Conservation (phyloP, 2,888 invertebrate genomes). For the Phaedon cochleariae region DNA sequence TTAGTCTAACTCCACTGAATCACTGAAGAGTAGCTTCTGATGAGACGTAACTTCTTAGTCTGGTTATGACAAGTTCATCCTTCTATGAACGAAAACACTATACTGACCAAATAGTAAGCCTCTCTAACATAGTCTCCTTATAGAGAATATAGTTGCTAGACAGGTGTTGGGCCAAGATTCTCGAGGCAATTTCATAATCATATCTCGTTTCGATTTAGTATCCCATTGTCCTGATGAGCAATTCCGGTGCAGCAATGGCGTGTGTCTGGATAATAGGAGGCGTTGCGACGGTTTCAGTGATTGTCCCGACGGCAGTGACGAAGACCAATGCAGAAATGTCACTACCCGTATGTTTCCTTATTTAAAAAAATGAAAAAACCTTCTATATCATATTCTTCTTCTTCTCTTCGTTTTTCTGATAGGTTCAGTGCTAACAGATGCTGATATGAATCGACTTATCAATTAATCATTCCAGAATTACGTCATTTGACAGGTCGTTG, state of each 20-base stretch:
- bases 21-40: background rate
- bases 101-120: too few species aligned
- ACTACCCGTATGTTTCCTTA: conserved; percentile 18
- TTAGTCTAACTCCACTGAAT: background rate
- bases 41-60: background rate
- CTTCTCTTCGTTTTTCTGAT: background rate
- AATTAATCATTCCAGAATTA: too few species aligned
- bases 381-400: too few species aligned
- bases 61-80: background rate
- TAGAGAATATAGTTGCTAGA: background rate
- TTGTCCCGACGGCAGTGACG: conserved; percentile 69
- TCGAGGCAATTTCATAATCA: background rate
- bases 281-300: conserved; percentile 65
- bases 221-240: conserved; percentile 33
- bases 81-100: too few species aligned
- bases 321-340: conserved; percentile 61
- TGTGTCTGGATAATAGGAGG: conserved; percentile 63
- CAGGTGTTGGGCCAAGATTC: background rate
- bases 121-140: background rate
- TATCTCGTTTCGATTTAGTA: conserved; percentile 19
- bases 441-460: background rate
- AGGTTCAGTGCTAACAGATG: background rate
- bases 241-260: conserved; percentile 51
- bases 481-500: too few species aligned
- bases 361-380: too few species aligned